Conservation (phyloP, 2,888 invertebrate genomes). For the Drosophila kambysellisi region DNA sequence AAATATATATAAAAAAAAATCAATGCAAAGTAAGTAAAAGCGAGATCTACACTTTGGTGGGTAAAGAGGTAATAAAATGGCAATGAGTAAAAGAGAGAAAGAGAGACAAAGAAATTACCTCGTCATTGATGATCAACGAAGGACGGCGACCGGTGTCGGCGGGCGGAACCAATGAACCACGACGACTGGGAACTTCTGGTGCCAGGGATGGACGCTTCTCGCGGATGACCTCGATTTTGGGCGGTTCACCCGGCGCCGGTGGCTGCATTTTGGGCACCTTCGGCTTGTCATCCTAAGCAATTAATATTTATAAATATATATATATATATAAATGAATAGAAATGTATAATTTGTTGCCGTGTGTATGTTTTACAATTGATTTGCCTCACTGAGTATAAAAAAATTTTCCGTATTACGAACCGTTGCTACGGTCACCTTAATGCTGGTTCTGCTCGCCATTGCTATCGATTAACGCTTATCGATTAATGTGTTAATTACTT, state of each 20-base stretch:
- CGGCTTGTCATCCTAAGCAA: slow-evolving; percentile 82
- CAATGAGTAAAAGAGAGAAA: background rate
- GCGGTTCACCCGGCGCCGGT: slow-evolving; percentile 87
- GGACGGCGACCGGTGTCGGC: slow-evolving; percentile 93
- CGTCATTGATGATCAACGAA: slow-evolving; percentile 96
- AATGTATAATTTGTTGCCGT: background rate
- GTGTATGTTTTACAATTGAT: background rate
- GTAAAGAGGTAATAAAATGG: background rate
- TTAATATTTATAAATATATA: background rate
- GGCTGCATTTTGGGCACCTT: slow-evolving; percentile 90
- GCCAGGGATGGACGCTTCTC: slow-evolving; percentile 93
- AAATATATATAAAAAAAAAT: background rate
- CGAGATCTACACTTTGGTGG: background rate
- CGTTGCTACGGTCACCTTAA: slow-evolving; percentile 51
- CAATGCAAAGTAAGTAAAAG: background rate
- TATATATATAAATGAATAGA: background rate
- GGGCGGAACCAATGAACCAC: slow-evolving; percentile 95
- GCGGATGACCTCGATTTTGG: slow-evolving; percentile 94
- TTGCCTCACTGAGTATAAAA: background rate
- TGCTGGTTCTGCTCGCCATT: slow-evolving; percentile 57
- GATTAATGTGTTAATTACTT: background rate
- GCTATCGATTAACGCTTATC: background rate
- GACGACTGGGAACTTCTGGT: slow-evolving; percentile 89
- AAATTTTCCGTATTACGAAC: slow-evolving; percentile 32
- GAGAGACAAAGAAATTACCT: slow-evolving; percentile 88